phyloP scores from a whole-genome alignment of 2,797 vertebrate species.

The Megalops cyprinoides region DNA sequence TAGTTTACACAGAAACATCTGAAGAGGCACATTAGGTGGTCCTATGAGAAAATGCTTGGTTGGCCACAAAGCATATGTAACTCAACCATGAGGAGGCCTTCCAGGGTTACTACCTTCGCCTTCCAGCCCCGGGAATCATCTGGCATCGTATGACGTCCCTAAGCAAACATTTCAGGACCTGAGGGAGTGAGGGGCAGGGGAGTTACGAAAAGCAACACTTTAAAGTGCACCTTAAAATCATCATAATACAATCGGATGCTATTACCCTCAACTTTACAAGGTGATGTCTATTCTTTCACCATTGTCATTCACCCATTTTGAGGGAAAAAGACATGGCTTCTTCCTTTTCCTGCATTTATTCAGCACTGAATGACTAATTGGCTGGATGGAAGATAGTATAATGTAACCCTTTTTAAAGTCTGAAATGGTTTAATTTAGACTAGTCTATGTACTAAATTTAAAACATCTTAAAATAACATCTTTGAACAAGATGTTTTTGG shows the following conservation, averaged over 20 bases:
- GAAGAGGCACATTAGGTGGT: neutral
- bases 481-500: no score
- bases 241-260: neutral
- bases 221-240: slow-evolving; percentile 6
- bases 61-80: neutral
- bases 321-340: no score
- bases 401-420: no score
- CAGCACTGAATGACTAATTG: no score
- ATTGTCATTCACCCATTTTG: no score
- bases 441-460: no score
- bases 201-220: slow-evolving; percentile 17
- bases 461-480: no score
- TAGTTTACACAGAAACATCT: neutral
- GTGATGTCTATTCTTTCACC: no score
- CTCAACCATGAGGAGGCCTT: neutral
- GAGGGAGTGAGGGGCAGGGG: neutral
- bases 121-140: neutral
- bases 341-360: no score
- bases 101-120: neutral
- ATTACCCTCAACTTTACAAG: slow-evolving; percentile 12
- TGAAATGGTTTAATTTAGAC: no score
- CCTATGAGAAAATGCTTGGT: neutral
- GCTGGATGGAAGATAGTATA: no score
- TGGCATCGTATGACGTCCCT: neutral
- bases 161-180: neutral